Conservation (phyloP, 2,797 vertebrate species). For the Euphonia xanthogaster region DNA sequence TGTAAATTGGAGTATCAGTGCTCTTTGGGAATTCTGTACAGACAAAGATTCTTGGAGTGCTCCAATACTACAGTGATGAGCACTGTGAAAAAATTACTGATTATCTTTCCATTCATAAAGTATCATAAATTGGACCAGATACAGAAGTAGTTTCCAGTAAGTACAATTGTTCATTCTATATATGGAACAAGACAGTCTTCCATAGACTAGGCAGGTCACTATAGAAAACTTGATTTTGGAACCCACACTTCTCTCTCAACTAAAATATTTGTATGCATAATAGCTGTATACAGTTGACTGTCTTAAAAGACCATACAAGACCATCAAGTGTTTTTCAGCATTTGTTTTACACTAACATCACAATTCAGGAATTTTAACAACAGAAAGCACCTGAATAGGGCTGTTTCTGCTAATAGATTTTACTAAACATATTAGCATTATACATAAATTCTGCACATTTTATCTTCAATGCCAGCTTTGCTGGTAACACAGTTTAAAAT, state of each 20-base stretch:
- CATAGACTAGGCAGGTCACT: not conserved
- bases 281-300: not conserved
- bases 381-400: not conserved
- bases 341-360: not conserved
- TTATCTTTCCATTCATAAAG: not conserved
- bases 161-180: not conserved
- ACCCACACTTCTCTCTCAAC: not conserved
- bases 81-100: not conserved
- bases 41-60: not conserved
- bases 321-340: not conserved
- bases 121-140: not conserved
- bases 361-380: not conserved
- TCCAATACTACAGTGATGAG: not conserved
- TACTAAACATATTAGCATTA: not conserved
- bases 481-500: not conserved
- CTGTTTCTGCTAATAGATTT: not conserved
- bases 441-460: not conserved
- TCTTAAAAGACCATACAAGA: not conserved
- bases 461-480: not conserved
- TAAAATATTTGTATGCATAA: not conserved
- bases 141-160: not conserved
- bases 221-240: not conserved
- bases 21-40: not conserved
- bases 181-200: not conserved
- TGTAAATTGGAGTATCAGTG: rapidly evolving